Conservation (phyloP, 2,888 invertebrate species). For the Gymnosoma rotundatum region DNA sequence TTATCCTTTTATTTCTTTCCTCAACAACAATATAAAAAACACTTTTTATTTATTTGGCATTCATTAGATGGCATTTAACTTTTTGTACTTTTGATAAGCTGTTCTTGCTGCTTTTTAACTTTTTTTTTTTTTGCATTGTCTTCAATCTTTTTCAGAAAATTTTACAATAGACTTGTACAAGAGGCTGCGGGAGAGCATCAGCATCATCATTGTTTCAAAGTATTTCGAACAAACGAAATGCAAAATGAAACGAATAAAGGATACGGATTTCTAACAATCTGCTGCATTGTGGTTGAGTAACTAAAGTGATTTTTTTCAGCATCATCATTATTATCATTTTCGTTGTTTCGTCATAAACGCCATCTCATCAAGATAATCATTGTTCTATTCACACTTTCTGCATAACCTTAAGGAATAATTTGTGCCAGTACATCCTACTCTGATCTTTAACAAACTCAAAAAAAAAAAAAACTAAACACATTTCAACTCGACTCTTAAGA, state of each 20-base stretch:
- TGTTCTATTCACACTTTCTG: conserved; percentile 69
- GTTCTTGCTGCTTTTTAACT: conserved; percentile 20
- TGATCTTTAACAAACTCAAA: conserved; percentile 64
- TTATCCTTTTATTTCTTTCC: conserved; percentile 34
- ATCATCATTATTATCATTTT: conserved; percentile 15
- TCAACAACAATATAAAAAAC: conserved; percentile 52
- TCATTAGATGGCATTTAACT: conserved; percentile 69
- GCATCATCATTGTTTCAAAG: conserved; percentile 52
- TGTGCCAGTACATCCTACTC: conserved; percentile 68
- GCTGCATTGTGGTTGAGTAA: conserved; percentile 62
- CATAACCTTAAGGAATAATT: conserved; percentile 65
- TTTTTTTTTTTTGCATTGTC: conserved; percentile 26
- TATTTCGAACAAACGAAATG: conserved; percentile 55
- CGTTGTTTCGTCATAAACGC: conserved; percentile 51
- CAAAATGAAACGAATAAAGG: conserved; percentile 33
- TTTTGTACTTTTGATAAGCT: conserved; percentile 54
- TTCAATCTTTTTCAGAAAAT: conserved; percentile 55
- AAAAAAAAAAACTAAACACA: conserved; percentile 39
- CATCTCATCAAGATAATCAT: conserved; percentile 68
- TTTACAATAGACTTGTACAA: conserved; percentile 46
- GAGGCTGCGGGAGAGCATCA: conserved; percentile 43
- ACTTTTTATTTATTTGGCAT: conserved; percentile 59
- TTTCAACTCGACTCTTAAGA: conserved; percentile 30
- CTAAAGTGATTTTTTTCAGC: conserved; percentile 59
- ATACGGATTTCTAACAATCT: conserved; percentile 41